These are phyloP conservation scores for Myoxocephalus aenaeus DNA, from an alignment of 2,797 vertebrate genomes.

Conservation along the genomic window DNA sequence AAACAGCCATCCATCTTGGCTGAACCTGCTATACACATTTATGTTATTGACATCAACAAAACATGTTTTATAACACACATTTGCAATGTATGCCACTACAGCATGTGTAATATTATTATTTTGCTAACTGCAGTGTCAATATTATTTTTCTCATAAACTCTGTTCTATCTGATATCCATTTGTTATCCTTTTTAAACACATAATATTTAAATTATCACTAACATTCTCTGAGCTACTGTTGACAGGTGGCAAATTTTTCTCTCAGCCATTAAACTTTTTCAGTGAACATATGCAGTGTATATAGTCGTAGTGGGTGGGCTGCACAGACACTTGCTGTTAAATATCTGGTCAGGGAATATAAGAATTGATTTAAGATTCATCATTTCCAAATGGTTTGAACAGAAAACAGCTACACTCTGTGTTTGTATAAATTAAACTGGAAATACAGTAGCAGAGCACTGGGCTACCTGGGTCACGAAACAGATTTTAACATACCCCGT, in stretches of 20 bases:
- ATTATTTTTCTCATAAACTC: not conserved
- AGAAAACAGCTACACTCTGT: constrained; percentile 11
- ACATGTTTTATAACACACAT: not conserved
- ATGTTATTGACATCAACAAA: not conserved
- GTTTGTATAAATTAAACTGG: constrained; percentile 49
- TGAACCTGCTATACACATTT: not conserved
- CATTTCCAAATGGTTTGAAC: constrained; percentile 27
- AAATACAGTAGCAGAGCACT: constrained; percentile 30
- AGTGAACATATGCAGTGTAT: not conserved
- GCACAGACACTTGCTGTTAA: constrained; percentile 17
- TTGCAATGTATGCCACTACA: not conserved
- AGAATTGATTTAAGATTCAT: constrained; percentile 7
- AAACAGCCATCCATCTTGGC: not conserved
- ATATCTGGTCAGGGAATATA: constrained; percentile 29
- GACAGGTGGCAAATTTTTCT: constrained; percentile 18
- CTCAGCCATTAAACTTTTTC: constrained; percentile 14
- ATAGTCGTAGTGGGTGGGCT: not conserved
- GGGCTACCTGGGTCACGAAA: constrained; percentile 61
- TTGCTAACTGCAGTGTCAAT: not conserved
- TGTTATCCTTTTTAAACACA: not conserved
- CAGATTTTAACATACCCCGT: constrained; percentile 68
- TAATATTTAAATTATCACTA: not conserved
- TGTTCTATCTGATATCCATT: not conserved
- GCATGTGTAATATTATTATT: not conserved
- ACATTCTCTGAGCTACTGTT: not conserved